Percentiles rank a stretch among this genome's conserved stretches.
These are phyloP conservation scores for Vulpes vulpes DNA, from an alignment of 2,113 vertebrate species.

Conservation along the genomic window DNA sequence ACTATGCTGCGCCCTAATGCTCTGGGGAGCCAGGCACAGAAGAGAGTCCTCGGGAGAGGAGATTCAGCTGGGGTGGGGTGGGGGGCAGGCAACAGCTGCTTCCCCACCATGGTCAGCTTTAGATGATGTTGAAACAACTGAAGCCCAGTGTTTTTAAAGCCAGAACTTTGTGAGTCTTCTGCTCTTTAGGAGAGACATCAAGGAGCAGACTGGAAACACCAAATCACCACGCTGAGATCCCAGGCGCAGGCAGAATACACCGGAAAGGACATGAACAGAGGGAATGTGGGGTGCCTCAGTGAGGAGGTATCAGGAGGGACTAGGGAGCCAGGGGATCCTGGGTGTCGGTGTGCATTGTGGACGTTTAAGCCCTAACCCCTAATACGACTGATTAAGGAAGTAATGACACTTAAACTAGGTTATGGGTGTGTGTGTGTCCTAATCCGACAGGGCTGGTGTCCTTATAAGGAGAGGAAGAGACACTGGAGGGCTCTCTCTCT, in stretches of 20 bases:
- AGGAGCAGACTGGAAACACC: background rate
- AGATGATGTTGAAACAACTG: background rate
- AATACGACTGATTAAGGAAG: background rate
- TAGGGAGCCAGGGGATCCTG: background rate
- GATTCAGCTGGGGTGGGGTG: background rate
- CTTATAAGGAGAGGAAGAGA: background rate
- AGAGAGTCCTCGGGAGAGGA: background rate
- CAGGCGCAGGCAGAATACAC: background rate
- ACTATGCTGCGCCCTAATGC: background rate
- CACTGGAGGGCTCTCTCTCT: background rate
- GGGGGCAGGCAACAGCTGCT: background rate
- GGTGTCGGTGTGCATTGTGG: background rate
- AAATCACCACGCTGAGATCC: background rate
- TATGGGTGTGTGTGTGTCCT: background rate
- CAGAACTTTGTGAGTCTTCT: background rate
- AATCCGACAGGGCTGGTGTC: background rate
- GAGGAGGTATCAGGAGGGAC: background rate
- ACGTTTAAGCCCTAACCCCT: background rate
- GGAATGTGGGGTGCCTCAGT: background rate
- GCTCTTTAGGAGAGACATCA: background rate
- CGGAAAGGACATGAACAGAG: background rate
- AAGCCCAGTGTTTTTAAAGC: background rate
- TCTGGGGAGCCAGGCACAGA: background rate
- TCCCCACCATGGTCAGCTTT: background rate
- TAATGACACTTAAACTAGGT: background rate